Conservation (phyloP, 2,797 vertebrate genomes). For the Yasuhikotakia modesta region DNA sequence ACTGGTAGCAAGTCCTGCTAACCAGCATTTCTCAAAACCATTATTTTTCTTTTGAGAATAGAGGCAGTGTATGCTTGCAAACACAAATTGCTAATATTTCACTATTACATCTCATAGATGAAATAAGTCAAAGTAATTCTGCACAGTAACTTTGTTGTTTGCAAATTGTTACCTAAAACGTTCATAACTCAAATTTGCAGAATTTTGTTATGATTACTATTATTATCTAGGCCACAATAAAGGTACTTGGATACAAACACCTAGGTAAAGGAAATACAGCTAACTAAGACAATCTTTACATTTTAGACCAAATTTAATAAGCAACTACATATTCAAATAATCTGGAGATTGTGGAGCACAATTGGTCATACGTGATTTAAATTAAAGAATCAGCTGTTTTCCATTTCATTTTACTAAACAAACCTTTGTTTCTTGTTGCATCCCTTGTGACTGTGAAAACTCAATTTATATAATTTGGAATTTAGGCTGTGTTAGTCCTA, state of each 20-base stretch:
- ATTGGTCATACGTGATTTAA: neutral
- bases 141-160: neutral
- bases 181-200: neutral
- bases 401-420: constrained; percentile 32
- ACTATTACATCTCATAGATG: neutral
- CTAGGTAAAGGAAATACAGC: neutral
- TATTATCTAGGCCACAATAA: neutral
- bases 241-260: too few relatives aligned
- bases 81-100: neutral
- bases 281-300: neutral
- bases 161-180: neutral
- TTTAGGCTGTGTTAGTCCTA: neutral
- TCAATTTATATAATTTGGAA: constrained; percentile 31
- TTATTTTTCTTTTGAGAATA: too few relatives aligned
- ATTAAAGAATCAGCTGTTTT: constrained; percentile 24
- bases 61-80: neutral
- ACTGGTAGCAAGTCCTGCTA: too few relatives aligned
- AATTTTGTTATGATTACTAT: too few relatives aligned
- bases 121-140: neutral
- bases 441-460: constrained; percentile 45
- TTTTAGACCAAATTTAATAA: neutral
- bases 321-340: neutral
- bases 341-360: neutral
- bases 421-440: constrained; percentile 3
- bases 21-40: too few relatives aligned